Percentiles rank a stretch among this genome's conserved stretches.
Evolutionary conservation across 2,113 vertebrate species (phyloP).

Genomic region (Atlantisia rogersi): DNA sequence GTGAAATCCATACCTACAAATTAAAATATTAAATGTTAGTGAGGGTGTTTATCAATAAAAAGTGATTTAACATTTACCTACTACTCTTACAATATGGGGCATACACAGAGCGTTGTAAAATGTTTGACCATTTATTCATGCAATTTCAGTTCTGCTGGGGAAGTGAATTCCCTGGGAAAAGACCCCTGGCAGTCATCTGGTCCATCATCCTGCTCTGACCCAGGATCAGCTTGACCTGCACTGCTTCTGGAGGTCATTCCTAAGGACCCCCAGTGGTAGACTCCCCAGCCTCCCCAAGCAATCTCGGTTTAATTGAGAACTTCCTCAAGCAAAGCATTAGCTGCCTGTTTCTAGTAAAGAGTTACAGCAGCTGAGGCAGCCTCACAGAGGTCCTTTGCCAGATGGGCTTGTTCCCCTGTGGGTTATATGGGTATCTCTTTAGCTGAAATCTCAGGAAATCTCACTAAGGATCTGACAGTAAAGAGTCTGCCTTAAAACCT

Average conservation of each 20-base stretch:
- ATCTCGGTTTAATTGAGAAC: background rate
- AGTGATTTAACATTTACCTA: background rate
- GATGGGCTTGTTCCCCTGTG: background rate
- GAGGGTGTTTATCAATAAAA: background rate
- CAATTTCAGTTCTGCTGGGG: background rate
- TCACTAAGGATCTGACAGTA: background rate
- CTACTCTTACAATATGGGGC: background rate
- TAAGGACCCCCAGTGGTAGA: background rate
- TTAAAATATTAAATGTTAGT: conserved; percentile 10
- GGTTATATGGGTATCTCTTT: background rate
- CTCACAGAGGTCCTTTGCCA: background rate
- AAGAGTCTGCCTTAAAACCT: background rate
- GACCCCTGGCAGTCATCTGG: background rate
- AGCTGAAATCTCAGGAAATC: conserved; percentile 2
- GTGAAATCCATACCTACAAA: background rate
- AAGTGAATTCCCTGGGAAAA: background rate
- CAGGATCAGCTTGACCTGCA: background rate
- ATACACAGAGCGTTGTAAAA: background rate
- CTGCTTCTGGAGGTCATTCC: background rate
- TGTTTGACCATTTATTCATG: background rate
- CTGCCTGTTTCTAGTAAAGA: background rate
- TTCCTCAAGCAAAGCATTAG: conserved; percentile 6
- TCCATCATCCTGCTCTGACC: background rate
- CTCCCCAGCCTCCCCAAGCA: background rate
- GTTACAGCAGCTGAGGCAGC: background rate